Percentiles rank a stretch among this genome's conserved stretches.
Evolutionary conservation across 2,888 invertebrate species (phyloP).

Genomic region (Euclidia mi): DNA sequence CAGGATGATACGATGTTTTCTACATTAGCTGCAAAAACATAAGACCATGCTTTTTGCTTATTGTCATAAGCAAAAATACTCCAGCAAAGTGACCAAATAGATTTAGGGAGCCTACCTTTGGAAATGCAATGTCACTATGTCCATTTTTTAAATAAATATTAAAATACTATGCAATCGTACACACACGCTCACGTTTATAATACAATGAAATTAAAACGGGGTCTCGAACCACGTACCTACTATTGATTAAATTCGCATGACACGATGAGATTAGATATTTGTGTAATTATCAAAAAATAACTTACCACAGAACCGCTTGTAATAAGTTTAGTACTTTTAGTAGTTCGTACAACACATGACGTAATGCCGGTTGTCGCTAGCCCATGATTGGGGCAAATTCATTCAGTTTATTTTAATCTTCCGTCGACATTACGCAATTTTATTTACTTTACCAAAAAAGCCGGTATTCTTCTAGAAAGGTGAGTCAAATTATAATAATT

Average conservation of each 20-base stretch:
- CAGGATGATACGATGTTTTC: too few relatives aligned
- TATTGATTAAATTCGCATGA: constrained; percentile 16
- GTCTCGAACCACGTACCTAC: constrained; percentile 23
- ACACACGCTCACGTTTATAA: constrained; percentile 11
- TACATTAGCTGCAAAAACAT: too few relatives aligned
- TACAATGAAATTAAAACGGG: constrained; percentile 26
- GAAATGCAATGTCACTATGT: constrained; percentile 10
- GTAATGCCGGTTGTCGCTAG: constrained; percentile 31
- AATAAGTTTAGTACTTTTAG: constrained; percentile 30
- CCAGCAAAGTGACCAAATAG: too few relatives aligned
- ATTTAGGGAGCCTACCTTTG: constrained; percentile 6
- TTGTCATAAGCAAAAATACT: too few relatives aligned
- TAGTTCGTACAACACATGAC: constrained; percentile 33
- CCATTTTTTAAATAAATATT: constrained; percentile 11
- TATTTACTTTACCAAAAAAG: constrained; percentile 45
- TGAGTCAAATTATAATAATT: constrained; percentile 6
- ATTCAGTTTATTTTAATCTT: constrained; percentile 33
- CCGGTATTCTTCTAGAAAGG: constrained; percentile 45
- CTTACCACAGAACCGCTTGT: constrained; percentile 43
- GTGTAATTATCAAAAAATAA: constrained; percentile 23
- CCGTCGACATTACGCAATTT: constrained; percentile 53
- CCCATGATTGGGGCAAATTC: constrained; percentile 43
- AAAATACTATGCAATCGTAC: neutral
- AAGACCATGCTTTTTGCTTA: too few relatives aligned
- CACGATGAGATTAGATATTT: constrained; percentile 37